Evolutionary conservation across 2,888 invertebrate species (phyloP), one percentile per base, ranked within the genome.

Genomic region (Ectropis crepuscularia): DNA sequence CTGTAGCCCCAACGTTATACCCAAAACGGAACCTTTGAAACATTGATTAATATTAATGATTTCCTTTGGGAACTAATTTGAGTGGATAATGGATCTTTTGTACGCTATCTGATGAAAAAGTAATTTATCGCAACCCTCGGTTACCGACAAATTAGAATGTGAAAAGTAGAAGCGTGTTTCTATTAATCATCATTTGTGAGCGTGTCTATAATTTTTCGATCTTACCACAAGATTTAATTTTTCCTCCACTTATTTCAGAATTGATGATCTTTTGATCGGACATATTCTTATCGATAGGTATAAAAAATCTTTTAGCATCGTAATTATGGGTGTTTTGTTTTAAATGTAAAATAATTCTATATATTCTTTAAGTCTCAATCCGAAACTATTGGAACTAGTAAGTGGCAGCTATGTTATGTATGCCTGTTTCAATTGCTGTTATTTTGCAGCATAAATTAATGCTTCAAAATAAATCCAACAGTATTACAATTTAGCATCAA

Each of bases 31-130:
- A 78, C 83, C 86, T 87, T 88, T 87, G 81, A 83, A 87, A 85
- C 83, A 81, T 81, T 88, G 89, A 90, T 90, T 89, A 89, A 89
- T 86, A 92, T 90, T 89, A 91, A 92, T 89, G 89, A 87, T 87
- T 87, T 86, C 84, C 84, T 81, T 78, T 72, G 80, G 80, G 79
- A 88, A 85, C 89, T 88, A 91, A 90, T 91, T 92, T 90, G 86
- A 88, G 86, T 89, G 87, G 85, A 89, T 90, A 90, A 91, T 91
- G 88, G 90, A 83, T 82, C 88, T 88, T 89, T 89, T 89, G 89
- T 89, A 57, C 63, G 65, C 48, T 68, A 60, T 63, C 81, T 81
- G 77, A 82, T 85, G 85, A 85, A 90, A 91, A 90, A 88, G 89
- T 89, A 89, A 90, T 89, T 88, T 87, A 81, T 83, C 63, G 74